Percentiles rank a stretch among this genome's conserved stretches.
phyloP scores from a whole-genome alignment of 2,113 vertebrate species.

The Dicerorhinus sumatrensis region DNA sequence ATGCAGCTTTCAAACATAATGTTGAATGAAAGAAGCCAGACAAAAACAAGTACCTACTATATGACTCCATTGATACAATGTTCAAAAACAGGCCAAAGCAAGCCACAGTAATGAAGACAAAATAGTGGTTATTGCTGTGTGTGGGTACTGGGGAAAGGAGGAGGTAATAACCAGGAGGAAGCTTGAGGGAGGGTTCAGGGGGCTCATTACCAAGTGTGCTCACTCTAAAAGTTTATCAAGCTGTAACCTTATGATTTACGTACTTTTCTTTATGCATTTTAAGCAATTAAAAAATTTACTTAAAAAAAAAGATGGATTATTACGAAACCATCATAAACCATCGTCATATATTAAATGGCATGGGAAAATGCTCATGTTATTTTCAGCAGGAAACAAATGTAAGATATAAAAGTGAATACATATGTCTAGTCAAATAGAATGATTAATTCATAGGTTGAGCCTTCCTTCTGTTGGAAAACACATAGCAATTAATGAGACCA shows the following conservation, averaged over 20 bases:
- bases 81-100: background rate
- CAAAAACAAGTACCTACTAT: too few relatives aligned
- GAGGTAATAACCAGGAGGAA: background rate
- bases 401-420: constrained; percentile 38
- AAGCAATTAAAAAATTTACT: background rate
- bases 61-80: too few relatives aligned
- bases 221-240: background rate
- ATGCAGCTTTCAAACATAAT: too few relatives aligned
- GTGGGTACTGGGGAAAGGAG: background rate
- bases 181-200: background rate
- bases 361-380: background rate
- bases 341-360: constrained; percentile 34
- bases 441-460: background rate
- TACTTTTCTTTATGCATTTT: background rate
- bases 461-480: background rate
- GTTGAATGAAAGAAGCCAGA: too few relatives aligned
- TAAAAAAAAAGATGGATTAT: background rate
- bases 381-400: constrained; percentile 3
- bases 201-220: background rate
- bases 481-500: background rate
- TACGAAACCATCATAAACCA: background rate
- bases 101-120: background rate
- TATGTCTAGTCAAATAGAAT: background rate
- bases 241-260: background rate
- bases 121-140: background rate